phyloP scores from a whole-genome alignment of 2,113 vertebrate genomes.

The Ammodytes marinus region DNA sequence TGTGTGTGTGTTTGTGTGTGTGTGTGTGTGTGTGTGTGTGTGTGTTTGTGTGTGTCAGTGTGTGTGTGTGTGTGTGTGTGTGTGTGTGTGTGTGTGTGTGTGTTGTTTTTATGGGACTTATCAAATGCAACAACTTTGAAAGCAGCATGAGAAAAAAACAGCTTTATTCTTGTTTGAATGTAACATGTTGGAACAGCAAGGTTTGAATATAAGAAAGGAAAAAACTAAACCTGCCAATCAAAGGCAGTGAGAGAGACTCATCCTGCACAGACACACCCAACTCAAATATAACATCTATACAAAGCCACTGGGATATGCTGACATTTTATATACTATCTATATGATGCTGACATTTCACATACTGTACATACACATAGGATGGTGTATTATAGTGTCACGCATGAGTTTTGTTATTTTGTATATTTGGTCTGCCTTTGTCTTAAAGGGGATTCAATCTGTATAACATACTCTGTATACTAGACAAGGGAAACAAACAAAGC shows the following conservation, averaged over 20 bases:
- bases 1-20: too few species aligned
- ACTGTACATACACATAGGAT: too few species aligned
- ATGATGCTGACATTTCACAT: too few species aligned
- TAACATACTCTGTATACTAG: background rate
- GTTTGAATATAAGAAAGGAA: slow-evolving; percentile 31
- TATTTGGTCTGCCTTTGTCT: slow-evolving; percentile 11
- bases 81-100: too few species aligned
- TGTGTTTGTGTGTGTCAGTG: too few species aligned
- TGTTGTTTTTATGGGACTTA: too few species aligned
- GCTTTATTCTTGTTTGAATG: slow-evolving; percentile 64
- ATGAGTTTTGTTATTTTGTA: background rate
- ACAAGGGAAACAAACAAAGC: background rate
- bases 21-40: too few species aligned
- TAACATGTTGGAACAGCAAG: slow-evolving; percentile 45
- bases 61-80: too few species aligned
- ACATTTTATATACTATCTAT: background rate
- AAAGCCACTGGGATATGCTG: background rate
- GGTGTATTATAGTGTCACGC: too few species aligned
- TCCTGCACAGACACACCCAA: background rate
- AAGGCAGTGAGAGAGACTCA: slow-evolving; percentile 9
- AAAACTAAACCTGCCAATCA: slow-evolving; percentile 17
- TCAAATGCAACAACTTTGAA: background rate
- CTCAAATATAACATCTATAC: background rate
- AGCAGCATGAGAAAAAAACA: slow-evolving; percentile 49
- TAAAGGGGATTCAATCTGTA: background rate